phyloP scores from a whole-genome alignment of 2,113 vertebrate genomes.

The Brachyhypopomus occidentalis region DNA sequence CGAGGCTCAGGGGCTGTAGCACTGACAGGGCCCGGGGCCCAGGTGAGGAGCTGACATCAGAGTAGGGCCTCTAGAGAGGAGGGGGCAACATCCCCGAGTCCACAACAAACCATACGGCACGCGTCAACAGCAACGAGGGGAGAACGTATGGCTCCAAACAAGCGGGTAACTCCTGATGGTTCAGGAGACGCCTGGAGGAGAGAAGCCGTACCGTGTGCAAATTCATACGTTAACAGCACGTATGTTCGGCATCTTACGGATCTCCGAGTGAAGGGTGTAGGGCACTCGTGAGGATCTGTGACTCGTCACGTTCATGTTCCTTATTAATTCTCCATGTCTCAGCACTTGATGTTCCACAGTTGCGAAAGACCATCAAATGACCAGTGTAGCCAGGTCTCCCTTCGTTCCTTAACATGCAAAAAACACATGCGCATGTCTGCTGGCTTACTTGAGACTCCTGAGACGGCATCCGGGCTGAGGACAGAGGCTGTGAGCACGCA shows the following conservation, averaged over 20 bases:
- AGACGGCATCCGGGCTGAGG: conserved; percentile 13
- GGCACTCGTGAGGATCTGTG: too few relatives aligned
- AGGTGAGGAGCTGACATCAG: conserved; percentile 28
- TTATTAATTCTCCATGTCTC: too few relatives aligned
- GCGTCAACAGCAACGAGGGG: conserved; percentile 20
- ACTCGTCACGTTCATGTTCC: too few relatives aligned
- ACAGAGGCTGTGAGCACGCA: conserved; percentile 38
- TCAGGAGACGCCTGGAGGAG: background rate
- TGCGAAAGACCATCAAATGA: too few relatives aligned
- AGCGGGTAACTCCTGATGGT: background rate
- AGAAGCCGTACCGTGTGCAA: background rate
- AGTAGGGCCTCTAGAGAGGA: background rate
- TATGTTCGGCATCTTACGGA: too few relatives aligned
- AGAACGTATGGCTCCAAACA: background rate
- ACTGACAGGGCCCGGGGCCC: conserved; percentile 46
- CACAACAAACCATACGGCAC: background rate
- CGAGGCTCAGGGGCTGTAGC: conserved; percentile 53
- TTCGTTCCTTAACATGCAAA: conserved; percentile 32
- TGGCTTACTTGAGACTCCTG: conserved; percentile 40
- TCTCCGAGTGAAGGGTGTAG: too few relatives aligned
- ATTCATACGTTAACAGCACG: background rate
- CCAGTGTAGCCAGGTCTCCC: conserved; percentile 10
- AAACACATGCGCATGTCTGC: conserved; percentile 26
- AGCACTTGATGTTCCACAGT: too few relatives aligned
- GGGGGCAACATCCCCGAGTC: background rate